phyloP scores from a whole-genome alignment of 2,113 vertebrate species.

The Dromaius novaehollandiae region DNA sequence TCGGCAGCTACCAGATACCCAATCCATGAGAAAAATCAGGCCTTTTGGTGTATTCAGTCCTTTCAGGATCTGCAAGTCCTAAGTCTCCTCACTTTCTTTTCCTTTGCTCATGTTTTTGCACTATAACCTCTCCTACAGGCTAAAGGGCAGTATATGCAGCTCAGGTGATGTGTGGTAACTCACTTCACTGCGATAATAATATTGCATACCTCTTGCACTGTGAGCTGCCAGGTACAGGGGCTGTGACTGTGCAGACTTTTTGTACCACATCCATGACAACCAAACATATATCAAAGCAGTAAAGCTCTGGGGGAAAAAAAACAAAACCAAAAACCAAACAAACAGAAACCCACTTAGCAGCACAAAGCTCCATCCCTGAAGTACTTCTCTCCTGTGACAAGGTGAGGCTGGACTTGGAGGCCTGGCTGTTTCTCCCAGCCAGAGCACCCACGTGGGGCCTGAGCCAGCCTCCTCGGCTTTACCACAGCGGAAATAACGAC shows the following conservation, averaged over 20 bases:
- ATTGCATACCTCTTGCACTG: neutral
- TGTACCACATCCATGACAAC: neutral
- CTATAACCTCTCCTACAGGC: neutral
- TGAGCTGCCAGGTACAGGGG: rapidly evolving
- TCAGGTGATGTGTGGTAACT: neutral
- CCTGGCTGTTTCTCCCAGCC: neutral
- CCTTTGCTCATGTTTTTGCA: neutral
- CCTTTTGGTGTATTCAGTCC: neutral
- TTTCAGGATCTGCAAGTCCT: neutral
- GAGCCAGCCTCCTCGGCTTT: neutral
- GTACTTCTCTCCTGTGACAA: neutral
- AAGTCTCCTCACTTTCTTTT: neutral
- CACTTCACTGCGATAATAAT: neutral
- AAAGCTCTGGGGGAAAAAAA: neutral
- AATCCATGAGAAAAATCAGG: neutral
- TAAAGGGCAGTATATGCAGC: neutral
- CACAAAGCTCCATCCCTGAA: neutral
- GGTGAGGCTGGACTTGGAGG: neutral
- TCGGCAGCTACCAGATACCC: neutral
- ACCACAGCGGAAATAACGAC: neutral
- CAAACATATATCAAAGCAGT: neutral
- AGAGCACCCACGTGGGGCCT: neutral
- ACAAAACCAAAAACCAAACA: rapidly evolving
- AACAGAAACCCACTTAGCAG: neutral
- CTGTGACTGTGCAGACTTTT: neutral